Percentiles rank a stretch among this genome's conserved stretches.
Conservation (phyloP, 2,888 invertebrate species). For the Eremobia ochroleuca region DNA sequence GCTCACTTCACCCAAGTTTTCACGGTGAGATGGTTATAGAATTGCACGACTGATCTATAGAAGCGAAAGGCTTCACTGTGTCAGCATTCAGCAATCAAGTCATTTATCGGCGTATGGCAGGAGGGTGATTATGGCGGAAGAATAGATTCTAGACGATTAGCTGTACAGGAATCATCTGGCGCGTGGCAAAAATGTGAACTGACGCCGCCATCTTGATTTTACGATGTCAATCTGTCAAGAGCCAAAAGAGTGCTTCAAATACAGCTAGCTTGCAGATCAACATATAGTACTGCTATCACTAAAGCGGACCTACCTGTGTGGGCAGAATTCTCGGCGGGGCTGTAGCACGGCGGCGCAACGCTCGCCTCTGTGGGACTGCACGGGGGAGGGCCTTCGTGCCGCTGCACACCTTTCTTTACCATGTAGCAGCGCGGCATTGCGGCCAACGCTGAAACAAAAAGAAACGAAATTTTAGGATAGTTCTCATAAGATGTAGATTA, state of each 20-base stretch:
- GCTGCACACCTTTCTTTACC: slow-evolving; percentile 93
- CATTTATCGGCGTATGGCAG: not conserved
- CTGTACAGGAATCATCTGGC: too few species aligned
- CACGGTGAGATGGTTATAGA: too few species aligned
- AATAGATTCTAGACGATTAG: not conserved
- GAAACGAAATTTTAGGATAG: not conserved
- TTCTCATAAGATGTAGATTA: not conserved
- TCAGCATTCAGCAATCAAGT: not conserved
- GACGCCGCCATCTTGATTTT: not conserved
- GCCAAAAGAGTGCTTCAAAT: not conserved
- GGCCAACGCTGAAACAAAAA: slow-evolving; percentile 79
- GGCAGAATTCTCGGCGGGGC: slow-evolving; percentile 83
- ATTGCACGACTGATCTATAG: not conserved
- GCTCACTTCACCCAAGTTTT: too few species aligned
- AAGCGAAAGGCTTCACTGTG: not conserved
- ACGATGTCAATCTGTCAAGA: not conserved
- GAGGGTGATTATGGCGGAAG: not conserved
- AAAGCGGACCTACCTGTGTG: slow-evolving; percentile 73
- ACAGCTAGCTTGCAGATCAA: slow-evolving; percentile 5
- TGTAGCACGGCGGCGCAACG: slow-evolving; percentile 92
- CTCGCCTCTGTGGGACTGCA: slow-evolving; percentile 92
- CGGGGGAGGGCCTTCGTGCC: slow-evolving; percentile 85
- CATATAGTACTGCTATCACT: not conserved
- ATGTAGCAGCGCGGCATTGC: slow-evolving; percentile 95
- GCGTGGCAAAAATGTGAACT: not conserved